Percentiles rank a stretch among this genome's conserved stretches.
phyloP scores from a whole-genome alignment of 2,888 invertebrate species.

The Andrena dorsata region DNA sequence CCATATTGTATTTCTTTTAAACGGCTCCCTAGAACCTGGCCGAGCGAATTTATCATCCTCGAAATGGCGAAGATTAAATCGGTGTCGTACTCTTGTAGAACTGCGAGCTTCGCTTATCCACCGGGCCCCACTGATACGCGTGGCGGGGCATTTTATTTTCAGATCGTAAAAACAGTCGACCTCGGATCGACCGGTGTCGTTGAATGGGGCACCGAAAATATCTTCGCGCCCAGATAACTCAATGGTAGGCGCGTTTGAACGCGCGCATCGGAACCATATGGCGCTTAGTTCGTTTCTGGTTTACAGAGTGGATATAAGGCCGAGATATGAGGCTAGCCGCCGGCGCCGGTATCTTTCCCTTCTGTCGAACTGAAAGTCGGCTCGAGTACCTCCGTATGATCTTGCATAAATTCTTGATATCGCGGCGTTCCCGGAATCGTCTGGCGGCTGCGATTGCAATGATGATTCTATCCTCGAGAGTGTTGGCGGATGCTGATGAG shows the following conservation, averaged over 20 bases:
- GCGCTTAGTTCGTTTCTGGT: conserved; percentile 76
- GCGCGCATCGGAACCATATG: conserved; percentile 76
- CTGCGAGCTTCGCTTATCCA: conserved; percentile 1
- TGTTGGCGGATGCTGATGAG: background rate
- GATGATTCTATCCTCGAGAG: background rate
- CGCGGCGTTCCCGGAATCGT: background rate
- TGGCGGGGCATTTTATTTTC: conserved; percentile 34
- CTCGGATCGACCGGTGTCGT: conserved; percentile 39
- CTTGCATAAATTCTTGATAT: conserved; percentile 34
- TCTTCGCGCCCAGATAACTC: conserved; percentile 64
- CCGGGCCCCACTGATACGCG: background rate
- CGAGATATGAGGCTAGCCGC: conserved; percentile 77
- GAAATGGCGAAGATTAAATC: conserved; percentile 69
- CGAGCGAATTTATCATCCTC: conserved; percentile 1
- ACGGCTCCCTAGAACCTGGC: conserved; percentile 31
- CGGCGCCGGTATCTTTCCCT: conserved; percentile 64
- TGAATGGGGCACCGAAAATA: conserved; percentile 63
- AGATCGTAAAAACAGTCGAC: conserved; percentile 26
- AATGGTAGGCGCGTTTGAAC: conserved; percentile 60
- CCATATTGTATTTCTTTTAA: conserved; percentile 72
- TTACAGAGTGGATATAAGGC: conserved; percentile 83
- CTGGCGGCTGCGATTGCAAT: background rate
- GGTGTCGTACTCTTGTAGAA: conserved; percentile 32
- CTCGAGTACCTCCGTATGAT: conserved; percentile 8
- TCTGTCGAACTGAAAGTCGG: conserved; percentile 38